A percentile compares a stretch with the other conserved stretches of the same genome.
phyloP scores from a whole-genome alignment of 2,113 vertebrate genomes.

The Myxocyprinus asiaticus region DNA sequence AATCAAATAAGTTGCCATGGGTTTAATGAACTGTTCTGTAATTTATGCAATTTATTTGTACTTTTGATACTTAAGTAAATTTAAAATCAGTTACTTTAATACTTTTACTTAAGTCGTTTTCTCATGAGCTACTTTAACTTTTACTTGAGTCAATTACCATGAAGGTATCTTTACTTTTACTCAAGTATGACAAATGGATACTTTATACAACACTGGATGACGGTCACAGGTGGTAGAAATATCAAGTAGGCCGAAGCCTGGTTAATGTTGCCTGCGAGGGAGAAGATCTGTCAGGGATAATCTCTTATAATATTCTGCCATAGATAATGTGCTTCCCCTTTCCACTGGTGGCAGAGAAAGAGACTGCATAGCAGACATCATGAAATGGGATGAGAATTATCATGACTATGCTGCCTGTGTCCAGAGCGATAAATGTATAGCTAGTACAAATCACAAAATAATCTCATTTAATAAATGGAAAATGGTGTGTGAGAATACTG shows the following conservation, averaged over 20 bases:
- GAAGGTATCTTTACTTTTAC: too few relatives aligned
- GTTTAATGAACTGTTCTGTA: too few relatives aligned
- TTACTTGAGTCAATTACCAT: too few relatives aligned
- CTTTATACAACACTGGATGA: too few relatives aligned
- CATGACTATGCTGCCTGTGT: slow-evolving; percentile 58
- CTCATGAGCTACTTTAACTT: too few relatives aligned
- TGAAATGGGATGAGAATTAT: slow-evolving; percentile 61
- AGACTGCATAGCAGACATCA: slow-evolving; percentile 65
- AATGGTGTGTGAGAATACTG: neutral
- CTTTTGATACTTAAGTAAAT: too few relatives aligned
- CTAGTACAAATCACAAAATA: slow-evolving; percentile 53
- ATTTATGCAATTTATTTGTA: too few relatives aligned
- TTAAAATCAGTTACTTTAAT: too few relatives aligned
- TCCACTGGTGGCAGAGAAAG: slow-evolving; percentile 60
- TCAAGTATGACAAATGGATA: too few relatives aligned
- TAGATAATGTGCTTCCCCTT: slow-evolving; percentile 65
- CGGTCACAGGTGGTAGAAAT: slow-evolving; percentile 76
- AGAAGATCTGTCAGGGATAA: slow-evolving; percentile 75
- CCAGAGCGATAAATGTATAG: slow-evolving; percentile 45
- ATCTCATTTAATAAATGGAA: too few relatives aligned
- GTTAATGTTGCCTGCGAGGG: slow-evolving; percentile 78
- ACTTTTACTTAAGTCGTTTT: too few relatives aligned
- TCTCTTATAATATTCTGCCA: slow-evolving; percentile 70
- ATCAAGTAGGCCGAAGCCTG: slow-evolving; percentile 73
- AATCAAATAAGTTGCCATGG: too few relatives aligned